Evolutionary conservation across 2,888 invertebrate genomes (phyloP).

Genomic region (Neoaliturus tenellus): DNA sequence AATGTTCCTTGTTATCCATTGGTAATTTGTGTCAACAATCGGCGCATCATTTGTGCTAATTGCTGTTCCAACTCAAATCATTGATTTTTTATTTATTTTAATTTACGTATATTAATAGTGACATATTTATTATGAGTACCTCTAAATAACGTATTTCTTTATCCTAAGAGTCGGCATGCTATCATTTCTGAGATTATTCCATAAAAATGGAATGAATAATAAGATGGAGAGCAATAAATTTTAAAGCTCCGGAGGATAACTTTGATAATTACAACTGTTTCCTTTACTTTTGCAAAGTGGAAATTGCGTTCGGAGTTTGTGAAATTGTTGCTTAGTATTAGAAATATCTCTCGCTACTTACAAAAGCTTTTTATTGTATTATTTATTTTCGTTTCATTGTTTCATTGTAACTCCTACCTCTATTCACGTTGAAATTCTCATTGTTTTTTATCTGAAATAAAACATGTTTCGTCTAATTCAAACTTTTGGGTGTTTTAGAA

Average conservation of each 20-base stretch:
- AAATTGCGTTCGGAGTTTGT: background rate
- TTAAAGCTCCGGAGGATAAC: background rate
- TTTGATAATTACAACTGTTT: background rate
- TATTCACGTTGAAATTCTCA: no score
- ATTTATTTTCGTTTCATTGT: background rate
- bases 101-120: no score
- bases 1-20: background rate
- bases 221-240: background rate
- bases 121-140: no score
- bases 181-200: no score
- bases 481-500: no score
- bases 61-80: background rate
- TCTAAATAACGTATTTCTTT: no score
- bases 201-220: no score
- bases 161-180: no score
- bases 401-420: background rate
- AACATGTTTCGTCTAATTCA: no score
- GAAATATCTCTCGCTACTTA: background rate
- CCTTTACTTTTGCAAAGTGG: constrained; percentile 1
- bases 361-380: background rate
- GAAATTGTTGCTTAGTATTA: background rate
- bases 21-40: constrained; percentile 14
- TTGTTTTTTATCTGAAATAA: no score
- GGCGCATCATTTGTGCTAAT: background rate
- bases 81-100: background rate